phyloP scores from a whole-genome alignment of 2,113 vertebrate genomes.

The Struthio camelus region DNA sequence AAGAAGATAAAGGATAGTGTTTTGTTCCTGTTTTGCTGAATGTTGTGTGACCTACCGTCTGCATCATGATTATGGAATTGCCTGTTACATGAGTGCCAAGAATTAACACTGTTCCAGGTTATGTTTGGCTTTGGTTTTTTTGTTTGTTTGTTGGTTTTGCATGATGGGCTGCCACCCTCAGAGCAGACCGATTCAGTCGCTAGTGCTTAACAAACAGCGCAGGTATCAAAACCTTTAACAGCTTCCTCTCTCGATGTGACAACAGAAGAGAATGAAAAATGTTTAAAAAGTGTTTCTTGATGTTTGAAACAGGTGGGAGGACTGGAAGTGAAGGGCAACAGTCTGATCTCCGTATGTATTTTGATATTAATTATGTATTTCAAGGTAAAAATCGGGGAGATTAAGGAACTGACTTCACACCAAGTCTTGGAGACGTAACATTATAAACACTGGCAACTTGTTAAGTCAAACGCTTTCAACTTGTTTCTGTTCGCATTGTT shows the following conservation, averaged over 20 bases:
- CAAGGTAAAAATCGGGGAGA: not conserved
- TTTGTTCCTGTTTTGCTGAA: not conserved
- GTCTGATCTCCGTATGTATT: rapidly evolving
- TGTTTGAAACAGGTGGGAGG: not conserved
- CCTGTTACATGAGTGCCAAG: not conserved
- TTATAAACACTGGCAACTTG: rapidly evolving
- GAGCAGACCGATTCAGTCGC: not conserved
- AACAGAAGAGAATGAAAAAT: not conserved
- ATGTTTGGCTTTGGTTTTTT: not conserved
- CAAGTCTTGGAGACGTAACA: not conserved
- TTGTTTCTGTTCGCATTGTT: not conserved
- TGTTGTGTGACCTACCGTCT: not conserved
- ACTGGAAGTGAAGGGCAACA: rapidly evolving
- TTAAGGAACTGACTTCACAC: rapidly evolving
- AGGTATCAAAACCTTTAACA: not conserved
- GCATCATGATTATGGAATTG: not conserved
- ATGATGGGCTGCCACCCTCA: not conserved
- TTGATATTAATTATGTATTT: not conserved
- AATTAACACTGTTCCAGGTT: not conserved
- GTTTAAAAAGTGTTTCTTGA: not conserved
- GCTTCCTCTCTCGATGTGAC: not conserved
- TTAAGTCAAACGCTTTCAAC: not conserved
- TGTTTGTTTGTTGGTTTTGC: not conserved
- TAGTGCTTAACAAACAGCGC: not conserved
- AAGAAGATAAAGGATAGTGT: not conserved